Conservation (phyloP, 2,797 vertebrate genomes). For the Microctenopoma lineatum region DNA sequence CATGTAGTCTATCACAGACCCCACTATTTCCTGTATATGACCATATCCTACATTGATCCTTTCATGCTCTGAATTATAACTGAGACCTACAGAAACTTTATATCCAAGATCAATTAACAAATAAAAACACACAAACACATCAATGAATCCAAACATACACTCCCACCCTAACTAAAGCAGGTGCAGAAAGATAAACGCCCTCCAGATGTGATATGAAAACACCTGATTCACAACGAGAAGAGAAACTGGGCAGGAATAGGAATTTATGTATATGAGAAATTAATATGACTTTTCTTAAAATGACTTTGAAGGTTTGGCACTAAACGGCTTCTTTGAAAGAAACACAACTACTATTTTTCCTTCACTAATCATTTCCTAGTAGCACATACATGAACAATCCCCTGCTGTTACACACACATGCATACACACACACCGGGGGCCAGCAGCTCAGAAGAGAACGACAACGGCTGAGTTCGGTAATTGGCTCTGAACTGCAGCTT, state of each 20-base stretch:
- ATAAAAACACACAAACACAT: neutral
- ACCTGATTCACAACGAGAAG: neutral
- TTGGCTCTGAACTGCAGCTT: conserved; percentile 75
- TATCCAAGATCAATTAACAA: conserved; percentile 2
- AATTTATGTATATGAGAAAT: neutral
- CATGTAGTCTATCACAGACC: neutral
- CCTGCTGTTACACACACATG: conserved; percentile 11
- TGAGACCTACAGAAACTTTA: neutral
- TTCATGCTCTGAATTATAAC: neutral
- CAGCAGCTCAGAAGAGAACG: conserved; percentile 47
- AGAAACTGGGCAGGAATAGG: neutral
- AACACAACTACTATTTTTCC: neutral
- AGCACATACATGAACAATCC: conserved; percentile 15
- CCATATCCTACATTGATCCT: neutral
- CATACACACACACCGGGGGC: conserved; percentile 11
- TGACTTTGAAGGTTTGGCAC: conserved; percentile 3
- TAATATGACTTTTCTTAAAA: neutral
- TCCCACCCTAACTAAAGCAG: neutral
- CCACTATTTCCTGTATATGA: neutral
- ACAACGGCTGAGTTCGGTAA: conserved; percentile 71
- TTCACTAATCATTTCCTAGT: conserved; percentile 2
- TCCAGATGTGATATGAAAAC: neutral
- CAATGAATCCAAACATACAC: neutral
- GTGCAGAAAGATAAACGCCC: neutral
- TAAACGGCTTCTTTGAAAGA: neutral